Evolutionary conservation across 2,888 invertebrate genomes (phyloP).

Genomic region (Cerastis leucographa): DNA sequence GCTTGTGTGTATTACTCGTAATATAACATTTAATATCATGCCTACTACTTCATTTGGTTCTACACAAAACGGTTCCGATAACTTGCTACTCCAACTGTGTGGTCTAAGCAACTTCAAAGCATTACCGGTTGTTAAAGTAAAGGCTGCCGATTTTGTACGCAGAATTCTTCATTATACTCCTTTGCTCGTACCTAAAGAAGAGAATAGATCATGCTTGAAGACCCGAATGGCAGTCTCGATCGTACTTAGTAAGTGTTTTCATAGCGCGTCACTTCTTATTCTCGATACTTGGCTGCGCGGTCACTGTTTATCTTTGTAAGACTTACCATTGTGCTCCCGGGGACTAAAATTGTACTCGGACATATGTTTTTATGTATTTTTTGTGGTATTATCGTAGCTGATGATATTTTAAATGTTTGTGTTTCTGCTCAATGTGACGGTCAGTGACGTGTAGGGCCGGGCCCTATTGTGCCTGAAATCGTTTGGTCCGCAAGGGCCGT

Average conservation of each 20-base stretch:
- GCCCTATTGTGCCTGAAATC: constrained; percentile 81
- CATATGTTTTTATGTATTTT: constrained; percentile 73
- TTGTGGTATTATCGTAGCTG: constrained; percentile 79
- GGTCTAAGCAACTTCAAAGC: constrained; percentile 67
- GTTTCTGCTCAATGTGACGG: constrained; percentile 88
- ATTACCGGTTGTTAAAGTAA: constrained; percentile 48
- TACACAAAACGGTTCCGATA: neutral
- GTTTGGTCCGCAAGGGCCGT: constrained; percentile 79
- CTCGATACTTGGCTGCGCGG: constrained; percentile 72
- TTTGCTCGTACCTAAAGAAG: constrained; percentile 56
- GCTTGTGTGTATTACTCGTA: neutral
- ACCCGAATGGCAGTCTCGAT: constrained; percentile 62
- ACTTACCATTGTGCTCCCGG: constrained; percentile 82
- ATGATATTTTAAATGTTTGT: constrained; percentile 89
- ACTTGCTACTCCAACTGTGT: constrained; percentile 63
- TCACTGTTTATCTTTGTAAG: constrained; percentile 85
- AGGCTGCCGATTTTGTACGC: constrained; percentile 54
- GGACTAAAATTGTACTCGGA: constrained; percentile 81
- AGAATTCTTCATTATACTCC: constrained; percentile 63
- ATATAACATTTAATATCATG: neutral
- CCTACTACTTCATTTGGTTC: neutral
- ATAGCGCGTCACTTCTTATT: constrained; percentile 74
- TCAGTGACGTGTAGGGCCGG: constrained; percentile 85
- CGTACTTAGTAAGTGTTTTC: constrained; percentile 72
- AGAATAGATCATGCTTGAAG: constrained; percentile 36